Evolutionary conservation across 2,888 invertebrate species (phyloP).

Genomic region (Oegoconia quadripuncta): DNA sequence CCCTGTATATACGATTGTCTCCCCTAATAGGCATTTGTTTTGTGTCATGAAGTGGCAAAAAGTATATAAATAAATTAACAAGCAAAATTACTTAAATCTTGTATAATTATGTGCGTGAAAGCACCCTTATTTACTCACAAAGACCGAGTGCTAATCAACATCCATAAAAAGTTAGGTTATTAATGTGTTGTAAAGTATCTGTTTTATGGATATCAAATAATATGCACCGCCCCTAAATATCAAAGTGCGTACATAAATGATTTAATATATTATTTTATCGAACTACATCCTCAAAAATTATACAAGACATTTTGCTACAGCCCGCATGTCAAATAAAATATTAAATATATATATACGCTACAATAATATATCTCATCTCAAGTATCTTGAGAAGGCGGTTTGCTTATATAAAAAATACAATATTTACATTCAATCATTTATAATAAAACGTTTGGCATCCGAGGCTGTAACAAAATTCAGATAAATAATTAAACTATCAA

Average conservation of each 20-base stretch:
- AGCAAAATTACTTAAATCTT: too few species aligned
- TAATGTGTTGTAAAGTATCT: not conserved
- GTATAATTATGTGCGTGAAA: slow-evolving; percentile 27
- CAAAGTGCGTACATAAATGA: slow-evolving; percentile 1
- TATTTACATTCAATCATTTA: slow-evolving; percentile 29
- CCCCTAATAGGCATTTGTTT: not conserved
- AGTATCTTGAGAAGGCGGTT: slow-evolving; percentile 15
- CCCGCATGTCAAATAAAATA: not conserved
- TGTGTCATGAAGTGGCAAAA: slow-evolving; percentile 29
- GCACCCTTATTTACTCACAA: slow-evolving; percentile 37
- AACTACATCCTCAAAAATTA: not conserved
- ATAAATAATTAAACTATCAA: slow-evolving; percentile 4
- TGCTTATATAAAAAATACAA: slow-evolving; percentile 19
- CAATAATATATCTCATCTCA: too few species aligned
- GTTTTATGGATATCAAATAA: not conserved
- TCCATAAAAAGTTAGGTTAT: not conserved
- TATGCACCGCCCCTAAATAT: not conserved
- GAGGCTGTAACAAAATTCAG: slow-evolving; percentile 26
- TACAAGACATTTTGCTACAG: not conserved
- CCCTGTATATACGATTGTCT: slow-evolving; percentile 6
- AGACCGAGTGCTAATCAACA: slow-evolving; percentile 11
- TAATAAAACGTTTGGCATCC: slow-evolving; percentile 25
- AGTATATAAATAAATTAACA: slow-evolving; percentile 24
- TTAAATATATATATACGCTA: not conserved
- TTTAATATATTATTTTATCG: slow-evolving; percentile 1